These are phyloP conservation scores for Silurus aristotelis DNA, from an alignment of 2,797 vertebrate genomes.

Conservation along the genomic window DNA sequence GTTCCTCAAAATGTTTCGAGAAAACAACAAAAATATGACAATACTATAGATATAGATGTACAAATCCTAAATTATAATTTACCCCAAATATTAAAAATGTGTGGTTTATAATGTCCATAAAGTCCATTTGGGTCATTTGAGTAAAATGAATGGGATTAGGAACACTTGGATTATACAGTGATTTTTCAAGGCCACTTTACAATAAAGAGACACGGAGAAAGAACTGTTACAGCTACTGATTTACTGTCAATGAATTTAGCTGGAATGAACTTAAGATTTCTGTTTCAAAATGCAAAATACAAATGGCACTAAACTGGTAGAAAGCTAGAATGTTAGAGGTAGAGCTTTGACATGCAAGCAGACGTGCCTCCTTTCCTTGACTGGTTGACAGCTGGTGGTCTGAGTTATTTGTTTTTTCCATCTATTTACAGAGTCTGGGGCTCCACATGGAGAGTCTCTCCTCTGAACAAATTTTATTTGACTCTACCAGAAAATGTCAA, in stretches of 20 bases:
- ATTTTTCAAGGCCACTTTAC: background rate
- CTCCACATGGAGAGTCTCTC: background rate
- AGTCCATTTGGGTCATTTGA: background rate
- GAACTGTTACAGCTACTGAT: background rate
- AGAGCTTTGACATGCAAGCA: background rate
- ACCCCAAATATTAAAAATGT: background rate
- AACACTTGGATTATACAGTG: background rate
- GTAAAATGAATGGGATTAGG: background rate
- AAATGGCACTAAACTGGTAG: background rate
- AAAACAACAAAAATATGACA: too few species aligned
- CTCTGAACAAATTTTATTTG: background rate
- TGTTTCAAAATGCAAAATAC: background rate
- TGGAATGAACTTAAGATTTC: background rate
- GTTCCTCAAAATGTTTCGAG: too few species aligned
- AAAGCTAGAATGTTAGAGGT: background rate
- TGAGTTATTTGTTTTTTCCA: background rate
- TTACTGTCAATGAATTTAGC: background rate
- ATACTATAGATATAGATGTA: background rate
- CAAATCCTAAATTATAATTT: background rate
- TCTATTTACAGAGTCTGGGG: background rate
- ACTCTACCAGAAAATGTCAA: background rate
- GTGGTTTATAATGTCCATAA: background rate
- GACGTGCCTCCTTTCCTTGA: background rate
- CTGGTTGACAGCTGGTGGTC: background rate
- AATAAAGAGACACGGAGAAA: background rate